Conservation (phyloP, 2,113 vertebrate species). For the Sigmodon hispidus region DNA sequence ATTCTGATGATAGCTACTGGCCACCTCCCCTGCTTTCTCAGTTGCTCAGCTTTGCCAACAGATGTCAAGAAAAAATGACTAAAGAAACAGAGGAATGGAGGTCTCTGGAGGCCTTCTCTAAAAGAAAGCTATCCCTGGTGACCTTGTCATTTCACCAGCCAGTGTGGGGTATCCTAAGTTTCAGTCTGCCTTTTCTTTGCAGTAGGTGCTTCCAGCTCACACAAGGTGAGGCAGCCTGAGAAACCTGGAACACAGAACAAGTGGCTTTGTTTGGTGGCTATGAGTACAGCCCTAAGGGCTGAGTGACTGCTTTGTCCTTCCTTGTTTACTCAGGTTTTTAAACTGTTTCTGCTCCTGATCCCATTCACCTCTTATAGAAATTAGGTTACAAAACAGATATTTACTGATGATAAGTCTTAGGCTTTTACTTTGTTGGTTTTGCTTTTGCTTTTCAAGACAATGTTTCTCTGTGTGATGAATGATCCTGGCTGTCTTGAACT, state of each 20-base stretch:
- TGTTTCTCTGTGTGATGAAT: background rate
- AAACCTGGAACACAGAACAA: background rate
- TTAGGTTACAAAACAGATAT: background rate
- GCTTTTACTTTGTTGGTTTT: background rate
- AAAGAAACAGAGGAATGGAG: background rate
- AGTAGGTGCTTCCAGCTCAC: conserved; percentile 20
- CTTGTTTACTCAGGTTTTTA: background rate
- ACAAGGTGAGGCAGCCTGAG: background rate
- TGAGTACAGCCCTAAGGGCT: background rate
- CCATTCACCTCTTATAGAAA: background rate
- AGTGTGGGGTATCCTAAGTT: background rate
- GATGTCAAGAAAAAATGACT: conserved; percentile 17
- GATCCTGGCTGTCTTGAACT: background rate
- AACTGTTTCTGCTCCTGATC: background rate
- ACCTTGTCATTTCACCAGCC: background rate
- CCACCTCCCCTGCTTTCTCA: background rate
- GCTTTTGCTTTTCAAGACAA: background rate
- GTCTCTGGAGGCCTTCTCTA: background rate
- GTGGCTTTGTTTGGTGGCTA: background rate
- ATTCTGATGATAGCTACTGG: background rate
- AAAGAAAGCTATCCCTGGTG: background rate
- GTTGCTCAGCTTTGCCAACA: conserved; percentile 9
- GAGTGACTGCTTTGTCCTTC: background rate
- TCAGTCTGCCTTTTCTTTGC: background rate
- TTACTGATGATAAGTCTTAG: background rate